phyloP scores from a whole-genome alignment of 2,797 vertebrate species.

The Erethizon dorsatum region DNA sequence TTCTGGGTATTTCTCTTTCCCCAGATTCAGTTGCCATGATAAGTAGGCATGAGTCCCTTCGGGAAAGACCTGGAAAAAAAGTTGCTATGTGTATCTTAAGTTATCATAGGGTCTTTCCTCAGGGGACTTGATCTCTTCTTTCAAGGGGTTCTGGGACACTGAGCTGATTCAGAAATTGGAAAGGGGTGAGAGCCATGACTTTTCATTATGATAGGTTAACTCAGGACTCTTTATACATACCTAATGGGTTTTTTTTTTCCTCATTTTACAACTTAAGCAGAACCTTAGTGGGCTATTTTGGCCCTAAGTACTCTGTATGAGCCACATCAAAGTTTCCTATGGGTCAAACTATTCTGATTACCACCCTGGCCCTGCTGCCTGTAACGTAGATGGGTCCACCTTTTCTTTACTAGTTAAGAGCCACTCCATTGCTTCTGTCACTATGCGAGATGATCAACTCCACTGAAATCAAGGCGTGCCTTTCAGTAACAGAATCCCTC shows the following conservation, averaged over 20 bases:
- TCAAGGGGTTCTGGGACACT: not conserved
- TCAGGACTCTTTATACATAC: constrained; percentile 1
- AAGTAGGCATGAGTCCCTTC: constrained; percentile 8
- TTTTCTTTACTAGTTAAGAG: not conserved
- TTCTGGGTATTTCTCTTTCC: constrained; percentile 44
- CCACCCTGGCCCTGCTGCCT: not conserved
- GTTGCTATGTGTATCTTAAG: not conserved
- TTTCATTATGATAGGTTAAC: not conserved
- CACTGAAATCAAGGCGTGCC: constrained; percentile 7
- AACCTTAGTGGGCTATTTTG: not conserved
- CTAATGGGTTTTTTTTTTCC: not conserved
- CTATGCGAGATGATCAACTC: not conserved
- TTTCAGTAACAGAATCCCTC: constrained; percentile 3
- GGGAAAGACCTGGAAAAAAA: not conserved
- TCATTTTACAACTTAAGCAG: not conserved
- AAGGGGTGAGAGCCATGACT: not conserved
- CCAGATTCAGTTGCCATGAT: constrained; percentile 51
- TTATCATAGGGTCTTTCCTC: not conserved
- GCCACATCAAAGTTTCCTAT: constrained; percentile 24
- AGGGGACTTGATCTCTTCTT: not conserved
- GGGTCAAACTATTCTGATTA: not conserved
- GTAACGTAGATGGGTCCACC: not conserved
- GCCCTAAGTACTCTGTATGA: not conserved
- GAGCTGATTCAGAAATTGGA: constrained; percentile 48
- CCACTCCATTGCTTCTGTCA: not conserved